Evolutionary conservation across 2,888 invertebrate species (phyloP), one percentile per base, ranked within the genome.

Genomic region (Synanthedon vespiformis): DNA sequence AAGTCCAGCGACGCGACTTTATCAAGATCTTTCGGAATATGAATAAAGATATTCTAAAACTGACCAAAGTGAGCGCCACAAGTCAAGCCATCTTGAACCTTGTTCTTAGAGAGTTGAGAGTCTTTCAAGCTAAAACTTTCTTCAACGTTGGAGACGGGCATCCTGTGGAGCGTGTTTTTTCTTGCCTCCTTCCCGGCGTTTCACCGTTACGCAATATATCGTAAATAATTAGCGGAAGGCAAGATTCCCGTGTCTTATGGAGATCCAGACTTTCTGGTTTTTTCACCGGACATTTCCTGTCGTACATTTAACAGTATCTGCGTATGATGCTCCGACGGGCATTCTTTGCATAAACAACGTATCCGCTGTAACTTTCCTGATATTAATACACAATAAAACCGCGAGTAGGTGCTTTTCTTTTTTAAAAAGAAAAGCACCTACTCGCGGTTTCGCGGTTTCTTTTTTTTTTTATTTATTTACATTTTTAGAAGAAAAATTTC

Each of bases 171-270:
- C 84, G 64, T 69, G 86, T 86, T 85, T 86, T 82, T 83, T 80
- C 77, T 75, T 71, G 74, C 67, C 82, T 77, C 79, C 79, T 82
- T 86, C 87, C 87, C 82, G 86, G 80, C 75, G 82, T 84, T 86
- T 85, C 86, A 85, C 87, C 87, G 87, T 87, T 87, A 87, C 77
- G 87, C 79, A 86, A 87, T 86, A 81, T 82, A 85, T 87, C 80
- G 86, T 86, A 82, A 86, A 86, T 87, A 87, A 87, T 87, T 87
- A 86, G 84, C 86, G 87, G 87, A 87, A 85, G 85, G 78, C 80
- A 70, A 84, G 86, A 83, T 84, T 76, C 83, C 74, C 78, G 87
- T 87, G 87, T 87, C 83, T 84, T 87, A 87, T 87, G 87, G 86
- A 73, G 83, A 77, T 76, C 77, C 69, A 70, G 75, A 68, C 63